A percentile compares a stretch with the other conserved stretches of the same genome.
These are phyloP conservation scores for Scaptomyza hsui DNA, from an alignment of 1,140 invertebrate genomes.

Conservation along the genomic window DNA sequence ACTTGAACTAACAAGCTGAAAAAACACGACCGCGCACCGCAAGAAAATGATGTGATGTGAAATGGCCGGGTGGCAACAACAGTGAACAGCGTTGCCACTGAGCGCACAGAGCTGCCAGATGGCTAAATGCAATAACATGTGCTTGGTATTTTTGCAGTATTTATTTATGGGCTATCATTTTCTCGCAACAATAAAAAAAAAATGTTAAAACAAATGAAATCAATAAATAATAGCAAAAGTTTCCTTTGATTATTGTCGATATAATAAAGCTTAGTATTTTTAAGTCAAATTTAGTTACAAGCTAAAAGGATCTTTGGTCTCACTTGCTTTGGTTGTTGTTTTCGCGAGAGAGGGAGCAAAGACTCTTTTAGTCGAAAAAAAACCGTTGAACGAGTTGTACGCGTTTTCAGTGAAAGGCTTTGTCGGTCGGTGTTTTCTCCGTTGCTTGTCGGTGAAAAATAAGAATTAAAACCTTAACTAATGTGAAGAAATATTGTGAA, in stretches of 20 bases:
- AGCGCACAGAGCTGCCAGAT: background rate
- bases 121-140: background rate
- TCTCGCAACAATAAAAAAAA: background rate
- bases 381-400: slow-evolving; percentile 54
- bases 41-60: slow-evolving; percentile 26
- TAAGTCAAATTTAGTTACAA: background rate
- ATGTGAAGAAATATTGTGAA: slow-evolving; percentile 46
- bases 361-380: slow-evolving; percentile 44
- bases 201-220: background rate
- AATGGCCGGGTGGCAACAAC: slow-evolving; percentile 13
- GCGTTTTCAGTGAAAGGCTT: slow-evolving; percentile 46
- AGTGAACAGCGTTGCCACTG: slow-evolving; percentile 11
- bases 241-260: background rate
- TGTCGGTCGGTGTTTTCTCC: slow-evolving; percentile 58
- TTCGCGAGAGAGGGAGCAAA: slow-evolving; percentile 27
- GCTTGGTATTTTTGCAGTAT: slow-evolving; percentile 6
- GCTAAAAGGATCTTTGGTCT: slow-evolving; percentile 12
- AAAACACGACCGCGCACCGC: slow-evolving; percentile 24
- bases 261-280: background rate
- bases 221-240: background rate
- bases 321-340: slow-evolving; percentile 39
- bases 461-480: slow-evolving; percentile 31
- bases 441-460: slow-evolving; percentile 48
- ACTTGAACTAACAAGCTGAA: background rate
- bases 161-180: background rate